Percentiles rank a stretch among this genome's conserved stretches.
phyloP scores from a whole-genome alignment of 2,113 vertebrate genomes.

The Apeltes quadracus region DNA sequence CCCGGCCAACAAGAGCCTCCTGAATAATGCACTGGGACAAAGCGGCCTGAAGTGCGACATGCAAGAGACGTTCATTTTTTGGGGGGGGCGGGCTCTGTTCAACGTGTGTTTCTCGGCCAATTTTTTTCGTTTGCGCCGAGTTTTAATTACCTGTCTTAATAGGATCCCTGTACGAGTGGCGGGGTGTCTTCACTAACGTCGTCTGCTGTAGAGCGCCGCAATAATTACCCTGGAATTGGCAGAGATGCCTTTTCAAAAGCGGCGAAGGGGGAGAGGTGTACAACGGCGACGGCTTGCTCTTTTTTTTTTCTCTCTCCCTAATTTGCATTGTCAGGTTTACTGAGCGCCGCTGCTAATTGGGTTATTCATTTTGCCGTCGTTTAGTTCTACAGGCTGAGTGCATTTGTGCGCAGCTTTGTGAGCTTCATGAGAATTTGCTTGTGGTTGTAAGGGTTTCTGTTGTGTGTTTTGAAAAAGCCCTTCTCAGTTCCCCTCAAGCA shows the following conservation, averaged over 20 bases:
- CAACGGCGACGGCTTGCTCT: background rate
- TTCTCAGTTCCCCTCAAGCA: conserved; percentile 28
- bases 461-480: background rate
- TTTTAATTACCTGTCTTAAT: conserved; percentile 78
- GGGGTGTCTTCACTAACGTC: conserved; percentile 71
- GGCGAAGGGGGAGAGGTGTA: background rate
- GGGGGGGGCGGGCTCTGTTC: conserved; percentile 43
- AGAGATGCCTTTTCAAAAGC: conserved; percentile 46
- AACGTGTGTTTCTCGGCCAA: conserved; percentile 60
- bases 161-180: conserved; percentile 65
- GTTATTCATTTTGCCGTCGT: conserved; percentile 38
- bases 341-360: conserved; percentile 67
- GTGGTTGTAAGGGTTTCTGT: background rate
- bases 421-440: background rate
- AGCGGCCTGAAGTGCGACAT: conserved; percentile 63
- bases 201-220: conserved; percentile 59
- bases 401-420: conserved; percentile 15
- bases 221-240: conserved; percentile 70
- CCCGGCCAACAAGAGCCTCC: conserved; percentile 60
- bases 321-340: conserved; percentile 61
- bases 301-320: conserved; percentile 14
- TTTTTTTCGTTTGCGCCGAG: conserved; percentile 65
- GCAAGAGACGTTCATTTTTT: conserved; percentile 63
- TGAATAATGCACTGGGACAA: conserved; percentile 69
- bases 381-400: conserved; percentile 3